Conservation (phyloP, 2,888 invertebrate species). For the Pandemis cinnamomeana region DNA sequence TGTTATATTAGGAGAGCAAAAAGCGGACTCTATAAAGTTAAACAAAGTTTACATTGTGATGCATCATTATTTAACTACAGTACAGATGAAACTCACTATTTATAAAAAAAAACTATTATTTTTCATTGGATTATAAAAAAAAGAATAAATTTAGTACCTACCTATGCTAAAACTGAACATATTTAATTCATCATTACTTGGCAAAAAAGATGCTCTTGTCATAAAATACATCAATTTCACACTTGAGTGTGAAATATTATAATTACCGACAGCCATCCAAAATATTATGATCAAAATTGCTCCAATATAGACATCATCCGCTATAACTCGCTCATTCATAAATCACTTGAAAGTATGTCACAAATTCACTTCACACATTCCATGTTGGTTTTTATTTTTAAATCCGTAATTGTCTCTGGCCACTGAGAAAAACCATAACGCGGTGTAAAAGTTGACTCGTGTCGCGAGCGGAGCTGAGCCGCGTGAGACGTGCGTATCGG, state of each 20-base stretch:
- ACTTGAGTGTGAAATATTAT: conserved; percentile 12
- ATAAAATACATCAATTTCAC: conserved; percentile 4
- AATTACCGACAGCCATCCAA: conserved; percentile 1
- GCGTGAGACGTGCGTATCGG: conserved; percentile 12
- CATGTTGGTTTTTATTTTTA: conserved; percentile 20
- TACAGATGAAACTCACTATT: background rate
- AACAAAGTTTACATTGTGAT: background rate
- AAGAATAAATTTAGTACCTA: no score
- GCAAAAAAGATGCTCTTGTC: background rate
- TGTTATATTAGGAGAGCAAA: background rate
- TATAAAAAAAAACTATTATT: background rate
- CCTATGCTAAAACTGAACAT: no score
- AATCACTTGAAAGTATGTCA: conserved; percentile 11
- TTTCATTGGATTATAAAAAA: no score
- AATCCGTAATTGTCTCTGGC: conserved; percentile 29
- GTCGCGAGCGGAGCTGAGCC: background rate
- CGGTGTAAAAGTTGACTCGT: background rate
- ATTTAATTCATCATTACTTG: no score
- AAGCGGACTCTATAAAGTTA: background rate
- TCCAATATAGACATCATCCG: conserved; percentile 18
- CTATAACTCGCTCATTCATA: conserved; percentile 4
- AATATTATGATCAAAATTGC: conserved; percentile 14
- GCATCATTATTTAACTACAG: background rate
- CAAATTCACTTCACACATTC: conserved; percentile 33
- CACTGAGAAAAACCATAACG: conserved; percentile 18